Evolutionary conservation across 2,797 vertebrate species (phyloP), one percentile per base, ranked within the genome.

Genomic region (Distichodus sexfasciatus): DNA sequence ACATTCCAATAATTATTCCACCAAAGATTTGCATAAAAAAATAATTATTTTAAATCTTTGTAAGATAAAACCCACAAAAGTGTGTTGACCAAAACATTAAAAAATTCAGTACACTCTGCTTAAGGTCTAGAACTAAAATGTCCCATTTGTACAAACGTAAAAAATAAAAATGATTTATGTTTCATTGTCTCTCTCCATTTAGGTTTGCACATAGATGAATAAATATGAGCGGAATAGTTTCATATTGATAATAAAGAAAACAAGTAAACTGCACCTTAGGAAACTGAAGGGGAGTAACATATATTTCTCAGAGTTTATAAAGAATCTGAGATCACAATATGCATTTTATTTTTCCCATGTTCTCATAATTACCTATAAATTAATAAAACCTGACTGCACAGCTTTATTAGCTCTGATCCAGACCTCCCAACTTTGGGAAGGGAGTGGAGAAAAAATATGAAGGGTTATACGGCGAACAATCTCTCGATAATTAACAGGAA

Each of bases 401-500:
- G 90, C 90, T 94, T 96, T 97, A 98, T 97, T 95, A 93, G 88
- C 88, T 89, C 89, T 91, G 91, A 94, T 92, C 90, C 75, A 83
- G 89, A 92, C 90, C 91, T 91, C 88, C 92, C 91, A 94, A 91
- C 91, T 94, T 93, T 93, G 91, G 90, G 92, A 90, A 90, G 90
- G 91, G 87, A 92, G 68, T 67, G 59, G 81, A 71, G 60, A 69
- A 75, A 55, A 67, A 81, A 86, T 87, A 86, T 88, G 83, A 87
- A 89, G 84, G 82, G 81, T 91, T 92, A 93, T 93, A 94, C 93
- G 92, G 93, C 91, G 92, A 96, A 97, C 95, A 96, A 96, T 98
- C 95, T 98, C 94, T 92, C 87, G 93, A 96, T 97, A 98, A 99
- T 97, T 98, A 98, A 98, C 94, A 95, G 91, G 93, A 95, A 95